Base-by-base conservation (phyloP, 2,888 invertebrate genomes). In the Adineta ricciae region DNA sequence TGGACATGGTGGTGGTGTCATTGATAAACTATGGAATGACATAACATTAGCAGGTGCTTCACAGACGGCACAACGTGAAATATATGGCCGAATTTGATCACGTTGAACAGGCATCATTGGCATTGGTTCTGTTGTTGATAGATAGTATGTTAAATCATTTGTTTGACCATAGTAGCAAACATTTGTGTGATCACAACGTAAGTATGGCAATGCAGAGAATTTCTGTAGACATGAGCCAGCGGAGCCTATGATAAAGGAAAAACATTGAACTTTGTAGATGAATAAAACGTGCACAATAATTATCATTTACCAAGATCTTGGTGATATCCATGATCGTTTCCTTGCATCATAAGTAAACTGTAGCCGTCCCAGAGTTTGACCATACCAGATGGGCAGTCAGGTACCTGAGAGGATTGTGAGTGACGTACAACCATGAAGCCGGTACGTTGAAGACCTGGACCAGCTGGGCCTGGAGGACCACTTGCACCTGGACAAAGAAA, bases 121-220 rank as follows among this genome's bases (percentile, higher is more conserved):
- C 87, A 96, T 94, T 21, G 95, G 93, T 86, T 94, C 94, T 87
- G 94, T 94, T 24, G 97, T 97, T 46, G 96, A 95, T 85, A 97
- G 92, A 97, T 97, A 97, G 91, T 96, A 97, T 85, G 96, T 96
- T 90, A 95, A 94, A 90, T 97, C 97, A 89, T 96, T 97, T 88
- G 97, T 93, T 89, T 95, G 95, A 56, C 97, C 97, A 89, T 97
- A 97, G 91, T 96, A 95, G 91, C 97, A 97, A 1, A 96, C 95
- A 89, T 95, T 95, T 91, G 95, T 95, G 88, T 95, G 93, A 90
- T 96, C 96, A 91, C 97, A 98, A 92, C 96, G 95, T 88, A 97
- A 91, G 92, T 97, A 96, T 83, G 97, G 97, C 95, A 97, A 95
- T 49, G 97, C 97, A 87, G 94, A 96, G 93, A 98, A 97, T 89